phyloP scores from a whole-genome alignment of 2,113 vertebrate species.

The Entomyzon cyanotis region DNA sequence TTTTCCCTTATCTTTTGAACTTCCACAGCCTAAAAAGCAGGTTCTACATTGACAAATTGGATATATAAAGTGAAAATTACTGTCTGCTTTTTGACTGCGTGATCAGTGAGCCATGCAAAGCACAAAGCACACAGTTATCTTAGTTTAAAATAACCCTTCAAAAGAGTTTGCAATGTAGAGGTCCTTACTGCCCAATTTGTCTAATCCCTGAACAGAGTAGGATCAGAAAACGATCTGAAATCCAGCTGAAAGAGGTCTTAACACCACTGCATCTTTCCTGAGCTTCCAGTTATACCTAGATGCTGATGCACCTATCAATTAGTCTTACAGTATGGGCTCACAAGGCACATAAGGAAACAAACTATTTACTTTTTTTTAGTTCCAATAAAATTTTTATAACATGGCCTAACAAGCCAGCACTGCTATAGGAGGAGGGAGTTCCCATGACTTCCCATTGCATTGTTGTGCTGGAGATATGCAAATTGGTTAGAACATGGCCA shows the following conservation, averaged over 20 bases:
- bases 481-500: background rate
- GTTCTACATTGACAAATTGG: background rate
- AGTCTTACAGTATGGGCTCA: background rate
- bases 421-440: background rate
- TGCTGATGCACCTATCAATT: background rate
- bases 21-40: background rate
- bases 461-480: background rate
- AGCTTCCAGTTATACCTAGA: background rate
- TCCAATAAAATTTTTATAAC: background rate
- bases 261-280: background rate
- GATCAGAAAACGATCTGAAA: background rate
- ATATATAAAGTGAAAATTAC: background rate
- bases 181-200: background rate
- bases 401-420: background rate
- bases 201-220: background rate
- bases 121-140: background rate
- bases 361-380: background rate
- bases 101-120: background rate
- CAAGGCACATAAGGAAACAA: background rate
- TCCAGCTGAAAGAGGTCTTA: background rate
- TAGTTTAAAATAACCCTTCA: background rate
- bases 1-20: background rate
- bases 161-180: background rate
- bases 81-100: background rate
- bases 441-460: background rate